A percentile compares a stretch with the other conserved stretches of the same genome.
Evolutionary conservation across 2,797 vertebrate species (phyloP).

Genomic region (Ambastaia sidthimunki): DNA sequence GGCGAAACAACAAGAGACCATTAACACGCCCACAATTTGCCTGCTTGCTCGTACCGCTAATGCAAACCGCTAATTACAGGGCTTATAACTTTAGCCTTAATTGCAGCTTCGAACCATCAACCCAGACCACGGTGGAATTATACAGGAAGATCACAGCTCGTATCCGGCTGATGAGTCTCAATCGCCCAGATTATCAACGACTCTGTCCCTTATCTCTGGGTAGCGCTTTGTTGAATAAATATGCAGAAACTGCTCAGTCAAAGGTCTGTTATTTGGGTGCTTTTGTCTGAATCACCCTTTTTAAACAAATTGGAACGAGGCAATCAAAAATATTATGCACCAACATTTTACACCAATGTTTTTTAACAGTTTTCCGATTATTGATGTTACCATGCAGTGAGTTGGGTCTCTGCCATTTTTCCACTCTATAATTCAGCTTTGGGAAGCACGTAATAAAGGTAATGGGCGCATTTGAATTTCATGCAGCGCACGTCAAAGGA

Average conservation of each 20-base stretch:
- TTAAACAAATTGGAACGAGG: constrained; percentile 10
- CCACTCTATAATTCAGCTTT: constrained; percentile 40
- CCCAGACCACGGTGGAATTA: constrained; percentile 36
- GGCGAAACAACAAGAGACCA: constrained; percentile 34
- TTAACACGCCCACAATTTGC: constrained; percentile 38
- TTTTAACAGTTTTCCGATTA: background rate
- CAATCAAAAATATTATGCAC: constrained; percentile 5
- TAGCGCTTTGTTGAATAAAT: constrained; percentile 32
- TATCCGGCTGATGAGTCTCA: constrained; percentile 44
- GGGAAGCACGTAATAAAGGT: constrained; percentile 40
- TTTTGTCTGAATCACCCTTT: constrained; percentile 34
- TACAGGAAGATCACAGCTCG: constrained; percentile 21
- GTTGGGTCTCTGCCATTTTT: constrained; percentile 20
- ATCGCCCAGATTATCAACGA: constrained; percentile 29
- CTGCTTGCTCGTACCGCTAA: constrained; percentile 8
- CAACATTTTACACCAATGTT: background rate
- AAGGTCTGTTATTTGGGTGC: constrained; percentile 37
- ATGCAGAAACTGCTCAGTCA: constrained; percentile 17
- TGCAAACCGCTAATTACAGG: constrained; percentile 40
- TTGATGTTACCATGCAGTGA: background rate
- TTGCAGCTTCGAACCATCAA: constrained; percentile 49
- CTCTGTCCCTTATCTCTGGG: constrained; percentile 9
- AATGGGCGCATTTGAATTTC: constrained; percentile 56
- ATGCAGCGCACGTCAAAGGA: constrained; percentile 55
- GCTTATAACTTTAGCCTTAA: constrained; percentile 45